Evolutionary conservation across 2,797 vertebrate genomes (phyloP), one percentile per base, ranked within the genome.

Genomic region (Pelobates cultripes): DNA sequence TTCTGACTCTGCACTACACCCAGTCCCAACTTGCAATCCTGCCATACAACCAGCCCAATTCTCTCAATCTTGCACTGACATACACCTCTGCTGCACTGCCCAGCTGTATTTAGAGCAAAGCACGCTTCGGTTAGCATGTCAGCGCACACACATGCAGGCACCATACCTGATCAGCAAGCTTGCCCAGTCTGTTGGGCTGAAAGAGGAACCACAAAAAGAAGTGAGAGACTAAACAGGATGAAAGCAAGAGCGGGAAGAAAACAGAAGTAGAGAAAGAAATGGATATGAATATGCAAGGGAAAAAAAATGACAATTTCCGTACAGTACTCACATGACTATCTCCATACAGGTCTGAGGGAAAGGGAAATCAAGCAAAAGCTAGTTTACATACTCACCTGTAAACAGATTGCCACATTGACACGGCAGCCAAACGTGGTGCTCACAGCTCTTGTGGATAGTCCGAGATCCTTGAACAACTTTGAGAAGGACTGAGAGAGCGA

Each of bases 171-270:
- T 98, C 97, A 93, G 95, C 95, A 95, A 97, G 95, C 92, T 97
- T 98, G 94, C 97, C 96, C 95, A 98, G 95, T 95, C 96, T 96
- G 96, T 97, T 97, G 94, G 97, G 96, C 97, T 98, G 97, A 96
- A 93, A 93, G 92, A 85, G 85, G 86, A 88, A 90, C 84, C 90
- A 91, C 88, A 91, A 88, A 90, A 85, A 90, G 87, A 93, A 92
- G 94, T 93, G 91, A 93, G 89, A 94, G 88, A 90, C 89, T 90
- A 89, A 89, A 89, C 90, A 92, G 90, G 89, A 90, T 85, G 88
- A 88, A 87, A 89, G 88, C 92, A 87, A 92, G 91, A 94, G 93
- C 90, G 87, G 91, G 90, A 78, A 55, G 72, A 51, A 47, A 57
- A 68, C 28, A 74, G 51, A 67, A 70, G 43, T 53, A 43, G 53